Conservation (phyloP, 2,888 invertebrate species). For the Pantelozetes paolii region DNA sequence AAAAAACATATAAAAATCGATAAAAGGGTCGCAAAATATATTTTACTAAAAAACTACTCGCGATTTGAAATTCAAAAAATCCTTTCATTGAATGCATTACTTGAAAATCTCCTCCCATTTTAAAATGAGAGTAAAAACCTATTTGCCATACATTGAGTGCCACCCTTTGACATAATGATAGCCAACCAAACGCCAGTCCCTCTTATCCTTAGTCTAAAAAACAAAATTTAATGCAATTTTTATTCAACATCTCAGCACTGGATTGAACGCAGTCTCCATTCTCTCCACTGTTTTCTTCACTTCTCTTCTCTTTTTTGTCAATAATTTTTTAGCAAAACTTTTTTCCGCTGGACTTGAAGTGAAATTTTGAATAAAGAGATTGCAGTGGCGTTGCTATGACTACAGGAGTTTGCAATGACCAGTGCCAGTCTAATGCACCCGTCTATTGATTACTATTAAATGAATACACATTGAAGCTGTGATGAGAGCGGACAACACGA, state of each 20-base stretch:
- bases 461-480: conserved; percentile 25
- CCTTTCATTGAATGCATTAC: neutral
- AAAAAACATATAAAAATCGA: conserved; percentile 33
- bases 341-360: conserved; percentile 13
- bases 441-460: conserved; percentile 30
- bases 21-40: conserved; percentile 35
- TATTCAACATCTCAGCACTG: neutral
- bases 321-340: conserved; percentile 2
- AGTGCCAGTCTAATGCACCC: neutral
- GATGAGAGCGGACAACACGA: conserved; percentile 6
- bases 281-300: neutral
- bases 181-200: conserved; percentile 27
- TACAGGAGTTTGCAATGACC: neutral
- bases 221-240: neutral
- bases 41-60: neutral
- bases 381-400: conserved; percentile 26
- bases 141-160: conserved; percentile 4
- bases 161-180: conserved; percentile 28
- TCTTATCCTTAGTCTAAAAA: neutral
- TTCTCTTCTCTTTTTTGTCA: neutral
- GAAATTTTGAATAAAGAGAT: conserved; percentile 28
- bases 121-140: neutral
- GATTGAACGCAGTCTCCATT: neutral
- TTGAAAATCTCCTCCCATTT: conserved; percentile 30
- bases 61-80: conserved; percentile 31